These are phyloP conservation scores for Oligia strigilis DNA, from an alignment of 2,888 invertebrate species.

Conservation along the genomic window DNA sequence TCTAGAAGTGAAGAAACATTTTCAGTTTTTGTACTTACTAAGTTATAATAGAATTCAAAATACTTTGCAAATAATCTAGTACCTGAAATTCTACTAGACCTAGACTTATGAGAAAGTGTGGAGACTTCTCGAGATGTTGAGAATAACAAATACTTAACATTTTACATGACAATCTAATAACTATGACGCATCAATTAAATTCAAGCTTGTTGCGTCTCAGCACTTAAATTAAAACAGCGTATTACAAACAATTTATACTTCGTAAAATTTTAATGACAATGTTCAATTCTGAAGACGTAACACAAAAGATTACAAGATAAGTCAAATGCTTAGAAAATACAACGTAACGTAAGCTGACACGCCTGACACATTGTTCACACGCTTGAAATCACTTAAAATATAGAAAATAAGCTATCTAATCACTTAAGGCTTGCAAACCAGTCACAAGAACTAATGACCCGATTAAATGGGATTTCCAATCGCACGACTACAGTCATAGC, in stretches of 20 bases:
- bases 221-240: slow-evolving; percentile 13
- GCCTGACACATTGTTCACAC: slow-evolving; percentile 27
- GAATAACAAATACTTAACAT: neutral
- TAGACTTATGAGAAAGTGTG: neutral
- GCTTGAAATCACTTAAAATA: slow-evolving; percentile 32
- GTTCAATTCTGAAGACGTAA: slow-evolving; percentile 40
- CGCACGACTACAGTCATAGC: slow-evolving; percentile 21
- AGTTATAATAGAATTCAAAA: neutral
- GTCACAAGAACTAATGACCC: slow-evolving; percentile 52
- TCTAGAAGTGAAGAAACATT: neutral
- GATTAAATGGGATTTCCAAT: slow-evolving; percentile 48
- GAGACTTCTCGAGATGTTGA: neutral
- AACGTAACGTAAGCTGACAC: slow-evolving; percentile 35
- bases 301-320: slow-evolving; percentile 50
- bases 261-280: slow-evolving; percentile 40
- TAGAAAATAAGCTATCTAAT: slow-evolving; percentile 34
- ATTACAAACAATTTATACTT: slow-evolving; percentile 16
- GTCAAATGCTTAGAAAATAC: slow-evolving; percentile 41
- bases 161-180: neutral
- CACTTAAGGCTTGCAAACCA: slow-evolving; percentile 34
- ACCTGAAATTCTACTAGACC: neutral
- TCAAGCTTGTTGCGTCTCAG: neutral
- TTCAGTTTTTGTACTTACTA: neutral
- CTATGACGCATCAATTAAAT: slow-evolving; percentile 3
- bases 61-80: neutral